Percentiles rank a stretch among this genome's conserved stretches.
These are phyloP conservation scores for Carposina sasakii DNA, from an alignment of 1,140 invertebrate genomes.

Conservation along the genomic window DNA sequence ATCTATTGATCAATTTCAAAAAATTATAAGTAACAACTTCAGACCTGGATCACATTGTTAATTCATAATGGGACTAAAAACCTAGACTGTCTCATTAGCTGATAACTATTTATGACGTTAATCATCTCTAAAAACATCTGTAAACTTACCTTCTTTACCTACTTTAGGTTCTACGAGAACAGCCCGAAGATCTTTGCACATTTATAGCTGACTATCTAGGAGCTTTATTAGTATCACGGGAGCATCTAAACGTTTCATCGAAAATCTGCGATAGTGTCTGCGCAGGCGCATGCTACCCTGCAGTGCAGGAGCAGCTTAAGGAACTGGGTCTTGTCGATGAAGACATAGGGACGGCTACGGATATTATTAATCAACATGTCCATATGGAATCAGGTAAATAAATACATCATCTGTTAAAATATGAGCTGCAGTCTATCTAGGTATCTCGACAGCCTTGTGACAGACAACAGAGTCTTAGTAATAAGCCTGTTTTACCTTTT, in stretches of 20 bases:
- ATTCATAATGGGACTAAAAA: too few relatives aligned
- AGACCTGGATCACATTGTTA: too few relatives aligned
- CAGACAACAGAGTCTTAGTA: too few relatives aligned
- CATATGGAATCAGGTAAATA: constrained; percentile 24
- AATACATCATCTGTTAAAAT: too few relatives aligned
- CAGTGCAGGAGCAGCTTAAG: constrained; percentile 31
- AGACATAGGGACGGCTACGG: constrained; percentile 19
- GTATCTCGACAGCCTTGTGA: too few relatives aligned
- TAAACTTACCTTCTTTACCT: too few relatives aligned
- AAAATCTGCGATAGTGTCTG: constrained; percentile 32
- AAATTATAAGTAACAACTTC: too few relatives aligned
- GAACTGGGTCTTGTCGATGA: constrained; percentile 30
- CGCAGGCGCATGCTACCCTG: constrained; percentile 23
- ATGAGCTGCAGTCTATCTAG: too few relatives aligned
- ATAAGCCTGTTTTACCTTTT: too few relatives aligned
- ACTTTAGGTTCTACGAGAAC: constrained; percentile 73
- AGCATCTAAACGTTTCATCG: constrained; percentile 50
- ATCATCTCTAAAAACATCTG: too few relatives aligned
- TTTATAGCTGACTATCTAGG: constrained; percentile 80
- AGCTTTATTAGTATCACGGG: constrained; percentile 76
- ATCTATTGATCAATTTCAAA: too few relatives aligned
- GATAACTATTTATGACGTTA: constrained; percentile 7
- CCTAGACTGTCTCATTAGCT: too few relatives aligned
- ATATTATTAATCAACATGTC: constrained; percentile 36
- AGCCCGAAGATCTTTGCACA: constrained; percentile 68